Percentiles rank a stretch among this genome's conserved stretches.
Evolutionary conservation across 2,113 vertebrate genomes (phyloP).

Genomic region (Gasterosteus aculeatus): DNA sequence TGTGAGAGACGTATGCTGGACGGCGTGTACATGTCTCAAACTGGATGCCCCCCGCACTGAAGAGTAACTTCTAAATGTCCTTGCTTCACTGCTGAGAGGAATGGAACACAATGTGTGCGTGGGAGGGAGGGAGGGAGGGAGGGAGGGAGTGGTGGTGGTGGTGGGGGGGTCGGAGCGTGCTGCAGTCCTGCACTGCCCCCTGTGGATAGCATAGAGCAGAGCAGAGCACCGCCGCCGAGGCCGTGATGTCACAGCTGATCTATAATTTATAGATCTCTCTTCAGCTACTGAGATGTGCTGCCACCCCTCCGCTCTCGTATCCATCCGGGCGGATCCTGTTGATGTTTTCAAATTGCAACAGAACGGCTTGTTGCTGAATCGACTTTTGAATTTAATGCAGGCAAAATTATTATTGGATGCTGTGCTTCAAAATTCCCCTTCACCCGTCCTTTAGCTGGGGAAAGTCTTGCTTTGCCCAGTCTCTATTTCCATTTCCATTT

Average conservation of each 20-base stretch:
- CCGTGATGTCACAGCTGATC: slow-evolving; percentile 61
- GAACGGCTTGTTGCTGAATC: background rate
- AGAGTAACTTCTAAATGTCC: slow-evolving; percentile 3
- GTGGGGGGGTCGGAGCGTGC: background rate
- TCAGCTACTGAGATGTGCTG: slow-evolving; percentile 50
- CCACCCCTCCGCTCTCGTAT: background rate
- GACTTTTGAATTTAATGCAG: slow-evolving; percentile 23
- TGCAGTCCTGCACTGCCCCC: slow-evolving; percentile 73
- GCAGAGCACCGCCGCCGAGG: slow-evolving; percentile 6
- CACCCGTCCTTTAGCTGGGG: slow-evolving; percentile 15
- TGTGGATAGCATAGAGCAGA: slow-evolving; percentile 71
- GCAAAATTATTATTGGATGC: background rate
- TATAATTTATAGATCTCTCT: slow-evolving; percentile 71
- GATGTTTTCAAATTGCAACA: slow-evolving; percentile 10
- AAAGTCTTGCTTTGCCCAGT: background rate
- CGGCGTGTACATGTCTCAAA: background rate
- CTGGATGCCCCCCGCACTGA: background rate
- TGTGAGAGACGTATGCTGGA: background rate
- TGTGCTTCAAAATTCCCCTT: slow-evolving; percentile 20
- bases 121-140: no score
- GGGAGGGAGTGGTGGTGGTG: no score
- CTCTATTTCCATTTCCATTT: background rate
- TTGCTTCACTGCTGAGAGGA: slow-evolving; percentile 3
- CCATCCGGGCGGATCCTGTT: slow-evolving; percentile 6
- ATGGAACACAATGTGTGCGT: background rate